Evolutionary conservation across 2,888 invertebrate genomes (phyloP), one percentile per base, ranked within the genome.

Genomic region (Laspeyria flexula): DNA sequence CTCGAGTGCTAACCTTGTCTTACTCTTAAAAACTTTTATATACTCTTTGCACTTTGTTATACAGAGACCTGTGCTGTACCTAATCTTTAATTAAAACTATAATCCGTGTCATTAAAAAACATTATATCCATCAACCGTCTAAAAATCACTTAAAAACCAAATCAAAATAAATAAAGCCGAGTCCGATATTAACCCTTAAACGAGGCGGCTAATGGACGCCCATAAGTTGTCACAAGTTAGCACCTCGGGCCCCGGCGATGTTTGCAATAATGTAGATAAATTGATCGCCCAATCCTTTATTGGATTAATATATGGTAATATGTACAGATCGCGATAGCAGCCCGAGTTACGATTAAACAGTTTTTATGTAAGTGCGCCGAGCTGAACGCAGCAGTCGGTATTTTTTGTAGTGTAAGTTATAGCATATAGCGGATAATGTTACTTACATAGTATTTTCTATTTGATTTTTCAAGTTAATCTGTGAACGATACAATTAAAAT

Each of bases 301-400:
- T 83, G 82, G 84, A 83, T 84, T 83, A 86, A 86, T 87, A 85
- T 86, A 87, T 82, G 87, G 81, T 85, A 85, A 83, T 89, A 85
- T 79, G 84, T 78, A 81, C 78, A 74, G 85, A 86, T 82, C 81
- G 85, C 85, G 86, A 88, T 88, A 85, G 75, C 75, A 58, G 73
- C 71, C 77, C 74, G 83, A 86, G 84, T 88, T 88, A 87, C 88
- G 88, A 88, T 86, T 88, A 85, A 87, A 87, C 83, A 81, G 83
- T 89, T 87, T 90, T 90, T 88, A 90, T 89, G 88, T 86, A 79
- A 84, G 81, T 82, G 83, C 83, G 82, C 87, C 85, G 86, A 88
- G 84, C 87, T 85, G 85, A 83, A 81, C 80, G 75, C 81, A 79
- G 83, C 81, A 75, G 81, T 84, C 58, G 82, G 80, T 79, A 73